Evolutionary conservation across 2,888 invertebrate genomes (phyloP), one percentile per base, ranked within the genome.

Genomic region (Pachydiplax longipennis): DNA sequence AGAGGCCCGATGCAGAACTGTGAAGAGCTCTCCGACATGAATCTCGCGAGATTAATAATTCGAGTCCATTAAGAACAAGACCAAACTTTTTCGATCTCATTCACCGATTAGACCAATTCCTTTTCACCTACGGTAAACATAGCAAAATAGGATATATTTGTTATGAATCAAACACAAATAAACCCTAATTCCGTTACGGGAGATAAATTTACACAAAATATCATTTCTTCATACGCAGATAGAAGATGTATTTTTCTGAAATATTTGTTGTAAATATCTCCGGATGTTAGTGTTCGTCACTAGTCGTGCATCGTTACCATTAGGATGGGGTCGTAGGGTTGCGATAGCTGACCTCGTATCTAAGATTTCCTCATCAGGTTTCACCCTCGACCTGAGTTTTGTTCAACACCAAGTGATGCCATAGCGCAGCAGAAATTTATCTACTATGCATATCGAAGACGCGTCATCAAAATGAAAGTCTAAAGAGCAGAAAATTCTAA

Each of bases 331-430:
- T 65, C 61, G 61, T n/a, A 58, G 53, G 87, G 65, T 61, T 37
- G 87, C 35, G 87, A 87, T 87, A 87, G 37, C 87, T 22, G 65
- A 31, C 61, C 58, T 37, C 87, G 37, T 87, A 87, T 87, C 87
- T 58, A 87, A 65, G 58, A 87, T 87, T 87, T 87, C 87, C 61
- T 87, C 61, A 87, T 65, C 87, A 87, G 31, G 37, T 87, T 61
- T 87, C 87, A 87, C 87, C 87, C 87, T 87, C 87, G 87, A 87
- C 87, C 87, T 87, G 61, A 87, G 61, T 58, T 58, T 58, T 35
- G 58, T 87, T 87, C 37, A 65, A 37, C 61, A 31, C 65, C 31
- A 35, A 87, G 61, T 61, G 65, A 87, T 61, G n/a, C 61, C 58
- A 73, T 31, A 73, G 22, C 61, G 61, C 87, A 87, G 37, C 61